A percentile compares a stretch with the other conserved stretches of the same genome.
phyloP scores from a whole-genome alignment of 1,140 invertebrate genomes.

The Uloborus diversus region DNA sequence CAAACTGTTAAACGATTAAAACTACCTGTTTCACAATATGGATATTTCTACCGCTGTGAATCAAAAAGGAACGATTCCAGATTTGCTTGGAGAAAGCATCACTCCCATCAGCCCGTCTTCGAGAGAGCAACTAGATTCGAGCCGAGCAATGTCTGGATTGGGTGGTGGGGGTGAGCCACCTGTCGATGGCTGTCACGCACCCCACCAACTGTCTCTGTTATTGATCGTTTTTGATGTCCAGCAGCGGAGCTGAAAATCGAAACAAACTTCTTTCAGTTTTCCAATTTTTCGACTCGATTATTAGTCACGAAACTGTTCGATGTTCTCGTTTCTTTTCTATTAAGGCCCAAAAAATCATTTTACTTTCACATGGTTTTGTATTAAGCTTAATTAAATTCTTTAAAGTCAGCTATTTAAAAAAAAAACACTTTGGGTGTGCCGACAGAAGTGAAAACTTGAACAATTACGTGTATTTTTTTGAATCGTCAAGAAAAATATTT shows the following conservation, averaged over 20 bases:
- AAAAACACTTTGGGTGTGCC: no score
- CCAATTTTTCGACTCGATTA: background rate
- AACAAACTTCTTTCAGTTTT: background rate
- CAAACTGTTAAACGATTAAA: background rate
- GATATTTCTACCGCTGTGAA: background rate
- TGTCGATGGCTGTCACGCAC: background rate
- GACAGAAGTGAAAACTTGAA: no score
- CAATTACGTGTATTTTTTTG: no score
- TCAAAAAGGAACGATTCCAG: background rate
- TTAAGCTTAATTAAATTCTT: no score
- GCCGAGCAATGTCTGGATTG: background rate
- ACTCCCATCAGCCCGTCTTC: background rate
- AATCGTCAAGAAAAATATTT: no score
- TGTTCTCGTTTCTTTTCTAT: no score
- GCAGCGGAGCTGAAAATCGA: background rate
- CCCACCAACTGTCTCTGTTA: conserved; percentile 9
- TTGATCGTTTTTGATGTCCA: background rate
- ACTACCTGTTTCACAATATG: background rate
- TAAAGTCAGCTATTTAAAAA: no score
- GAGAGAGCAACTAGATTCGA: background rate
- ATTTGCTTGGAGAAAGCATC: background rate
- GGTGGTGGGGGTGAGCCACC: background rate
- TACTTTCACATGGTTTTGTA: no score
- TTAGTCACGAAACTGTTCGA: no score
- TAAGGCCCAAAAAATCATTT: no score